Conservation (phyloP, 2,888 invertebrate genomes). For the Orthonevra nobilis region DNA sequence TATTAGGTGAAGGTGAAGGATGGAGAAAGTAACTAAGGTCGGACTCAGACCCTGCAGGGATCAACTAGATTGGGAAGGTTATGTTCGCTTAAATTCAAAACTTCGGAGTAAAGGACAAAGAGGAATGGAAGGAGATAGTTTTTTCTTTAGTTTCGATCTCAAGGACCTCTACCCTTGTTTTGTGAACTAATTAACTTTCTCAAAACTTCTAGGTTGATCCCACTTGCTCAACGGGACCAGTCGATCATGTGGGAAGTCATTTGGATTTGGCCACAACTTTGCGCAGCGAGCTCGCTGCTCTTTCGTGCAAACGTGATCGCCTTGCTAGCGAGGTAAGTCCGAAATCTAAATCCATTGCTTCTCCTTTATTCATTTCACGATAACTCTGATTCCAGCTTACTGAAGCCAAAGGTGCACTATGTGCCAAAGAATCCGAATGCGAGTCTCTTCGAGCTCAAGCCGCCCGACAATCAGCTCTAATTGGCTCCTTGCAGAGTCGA, state of each 20-base stretch:
- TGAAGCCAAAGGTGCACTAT: conserved; percentile 86
- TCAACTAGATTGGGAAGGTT: too few relatives aligned
- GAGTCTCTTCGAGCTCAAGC: conserved; percentile 92
- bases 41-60: too few relatives aligned
- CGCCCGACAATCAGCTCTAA: conserved; percentile 90
- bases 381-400: conserved; percentile 81
- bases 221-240: conserved; percentile 72
- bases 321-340: conserved; percentile 87
- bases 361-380: background rate
- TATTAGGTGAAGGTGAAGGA: too few relatives aligned
- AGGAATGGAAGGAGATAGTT: too few relatives aligned
- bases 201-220: conserved; percentile 74
- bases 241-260: conserved; percentile 75
- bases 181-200: too few relatives aligned
- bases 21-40: too few relatives aligned
- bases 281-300: conserved; percentile 90
- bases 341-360: too few relatives aligned
- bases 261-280: conserved; percentile 88
- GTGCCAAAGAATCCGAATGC: conserved; percentile 87
- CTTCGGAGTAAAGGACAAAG: too few relatives aligned
- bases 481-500: conserved; percentile 89
- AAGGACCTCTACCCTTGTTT: too few relatives aligned
- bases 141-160: too few relatives aligned
- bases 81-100: too few relatives aligned
- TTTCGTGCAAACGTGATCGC: conserved; percentile 91